Evolutionary conservation across 1,140 invertebrate genomes (phyloP).

Genomic region (Diuraphis noxia): DNA sequence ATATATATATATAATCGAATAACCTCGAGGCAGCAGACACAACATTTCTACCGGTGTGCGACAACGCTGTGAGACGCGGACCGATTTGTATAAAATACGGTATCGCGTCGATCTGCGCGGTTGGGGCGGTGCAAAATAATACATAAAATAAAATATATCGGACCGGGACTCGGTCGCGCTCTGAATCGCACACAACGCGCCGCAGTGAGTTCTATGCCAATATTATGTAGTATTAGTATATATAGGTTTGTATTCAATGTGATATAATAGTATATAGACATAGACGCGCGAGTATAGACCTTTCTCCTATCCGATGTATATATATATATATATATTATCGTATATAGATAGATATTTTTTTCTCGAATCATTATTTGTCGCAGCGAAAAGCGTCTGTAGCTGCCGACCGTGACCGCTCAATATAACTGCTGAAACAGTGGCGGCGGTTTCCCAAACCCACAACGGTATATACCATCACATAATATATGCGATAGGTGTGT

Average conservation of each 20-base stretch:
- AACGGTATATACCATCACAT: too few relatives aligned
- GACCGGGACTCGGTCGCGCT: constrained; percentile 15
- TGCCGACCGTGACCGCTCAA: neutral
- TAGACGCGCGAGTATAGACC: neutral
- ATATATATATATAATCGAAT: too few relatives aligned
- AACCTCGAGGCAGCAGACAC: neutral
- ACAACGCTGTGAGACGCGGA: neutral
- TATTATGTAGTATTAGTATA: neutral
- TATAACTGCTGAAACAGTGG: too few relatives aligned
- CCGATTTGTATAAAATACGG: neutral
- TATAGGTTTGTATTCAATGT: too few relatives aligned
- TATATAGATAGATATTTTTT: neutral
- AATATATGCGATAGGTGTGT: too few relatives aligned
- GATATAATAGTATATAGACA: neutral
- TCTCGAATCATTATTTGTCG: neutral
- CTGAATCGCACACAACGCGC: neutral
- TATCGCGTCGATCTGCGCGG: neutral
- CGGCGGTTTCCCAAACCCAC: too few relatives aligned
- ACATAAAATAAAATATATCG: neutral
- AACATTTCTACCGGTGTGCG: neutral
- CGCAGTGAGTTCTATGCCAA: neutral
- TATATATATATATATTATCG: neutral
- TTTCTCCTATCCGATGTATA: neutral
- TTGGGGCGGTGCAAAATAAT: neutral
- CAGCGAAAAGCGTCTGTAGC: neutral